phyloP scores from a whole-genome alignment of 1,140 invertebrate genomes.

The Matsumurasca onukii region DNA sequence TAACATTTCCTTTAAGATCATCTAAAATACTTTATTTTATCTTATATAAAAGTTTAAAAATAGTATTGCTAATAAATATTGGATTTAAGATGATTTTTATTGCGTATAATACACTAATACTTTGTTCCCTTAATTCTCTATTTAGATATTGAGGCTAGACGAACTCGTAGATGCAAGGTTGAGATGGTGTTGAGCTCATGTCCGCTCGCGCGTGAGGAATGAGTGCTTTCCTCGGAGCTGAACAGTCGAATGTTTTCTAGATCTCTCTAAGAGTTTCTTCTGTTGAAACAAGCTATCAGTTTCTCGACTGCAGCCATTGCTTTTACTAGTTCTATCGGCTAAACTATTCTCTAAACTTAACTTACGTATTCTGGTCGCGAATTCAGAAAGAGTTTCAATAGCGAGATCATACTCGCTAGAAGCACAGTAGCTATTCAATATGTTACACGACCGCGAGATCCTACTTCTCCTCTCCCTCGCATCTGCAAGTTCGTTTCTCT shows the following conservation, averaged over 20 bases:
- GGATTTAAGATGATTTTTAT: conserved; percentile 4
- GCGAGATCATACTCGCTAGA: conserved; percentile 1
- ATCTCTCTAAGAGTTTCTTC: not conserved
- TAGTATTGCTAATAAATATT: conserved; percentile 22
- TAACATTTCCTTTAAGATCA: conserved; percentile 5
- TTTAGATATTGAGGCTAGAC: not conserved
- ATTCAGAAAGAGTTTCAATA: conserved; percentile 14
- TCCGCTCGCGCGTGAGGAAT: too few species aligned
- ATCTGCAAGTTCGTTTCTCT: not conserved
- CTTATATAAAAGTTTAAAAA: conserved; percentile 22
- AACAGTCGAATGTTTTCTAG: conserved; percentile 18
- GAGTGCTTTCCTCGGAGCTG: too few species aligned
- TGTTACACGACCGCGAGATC: not conserved
- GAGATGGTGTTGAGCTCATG: too few species aligned
- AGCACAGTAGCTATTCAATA: not conserved
- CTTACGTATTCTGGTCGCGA: conserved; percentile 24
- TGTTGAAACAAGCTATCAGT: not conserved
- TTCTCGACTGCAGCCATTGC: not conserved
- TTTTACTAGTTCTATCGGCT: not conserved
- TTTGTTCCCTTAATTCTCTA: conserved; percentile 18
- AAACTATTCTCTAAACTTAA: conserved; percentile 17
- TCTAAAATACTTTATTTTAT: conserved; percentile 25
- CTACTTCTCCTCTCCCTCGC: not conserved
- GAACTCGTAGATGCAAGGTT: conserved; percentile 15
- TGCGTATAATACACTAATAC: not conserved